A percentile compares a stretch with the other conserved stretches of the same genome.
phyloP scores from a whole-genome alignment of 1,140 invertebrate genomes.

The Olivierus martensii region DNA sequence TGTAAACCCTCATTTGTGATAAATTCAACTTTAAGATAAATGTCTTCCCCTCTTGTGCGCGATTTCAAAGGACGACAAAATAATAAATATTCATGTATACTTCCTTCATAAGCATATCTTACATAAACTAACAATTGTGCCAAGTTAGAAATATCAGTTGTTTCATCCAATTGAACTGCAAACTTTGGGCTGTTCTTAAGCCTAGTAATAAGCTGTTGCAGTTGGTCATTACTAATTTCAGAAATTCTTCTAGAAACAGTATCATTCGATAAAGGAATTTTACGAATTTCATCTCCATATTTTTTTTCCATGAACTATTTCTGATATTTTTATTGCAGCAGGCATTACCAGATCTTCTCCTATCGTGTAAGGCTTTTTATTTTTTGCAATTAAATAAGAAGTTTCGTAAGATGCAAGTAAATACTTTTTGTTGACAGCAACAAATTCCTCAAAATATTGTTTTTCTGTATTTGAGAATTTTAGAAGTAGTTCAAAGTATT shows the following conservation, averaged over 20 bases:
- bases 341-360: slow-evolving; percentile 15
- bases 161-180: slow-evolving; percentile 15
- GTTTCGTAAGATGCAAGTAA: slow-evolving; percentile 17
- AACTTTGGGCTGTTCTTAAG: slow-evolving; percentile 9
- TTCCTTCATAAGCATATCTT: slow-evolving; percentile 13
- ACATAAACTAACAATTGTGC: slow-evolving; percentile 12
- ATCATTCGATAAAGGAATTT: slow-evolving; percentile 16
- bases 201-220: slow-evolving; percentile 8
- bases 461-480: no score
- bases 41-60: slow-evolving; percentile 8
- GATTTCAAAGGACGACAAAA: slow-evolving; percentile 16
- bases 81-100: slow-evolving; percentile 18
- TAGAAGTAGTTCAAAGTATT: not conserved
- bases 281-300: slow-evolving; percentile 5
- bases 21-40: slow-evolving; percentile 10
- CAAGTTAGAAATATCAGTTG: slow-evolving; percentile 10
- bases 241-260: slow-evolving; percentile 19
- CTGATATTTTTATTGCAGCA: slow-evolving; percentile 6
- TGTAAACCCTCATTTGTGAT: not conserved
- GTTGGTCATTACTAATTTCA: slow-evolving; percentile 15
- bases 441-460: no score
- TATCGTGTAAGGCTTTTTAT: slow-evolving; percentile 20
- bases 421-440: no score
- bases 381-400: slow-evolving; percentile 18
- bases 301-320: slow-evolving; percentile 5